Evolutionary conservation across 2,113 vertebrate species (phyloP).

Genomic region (Sylvia atricapilla): DNA sequence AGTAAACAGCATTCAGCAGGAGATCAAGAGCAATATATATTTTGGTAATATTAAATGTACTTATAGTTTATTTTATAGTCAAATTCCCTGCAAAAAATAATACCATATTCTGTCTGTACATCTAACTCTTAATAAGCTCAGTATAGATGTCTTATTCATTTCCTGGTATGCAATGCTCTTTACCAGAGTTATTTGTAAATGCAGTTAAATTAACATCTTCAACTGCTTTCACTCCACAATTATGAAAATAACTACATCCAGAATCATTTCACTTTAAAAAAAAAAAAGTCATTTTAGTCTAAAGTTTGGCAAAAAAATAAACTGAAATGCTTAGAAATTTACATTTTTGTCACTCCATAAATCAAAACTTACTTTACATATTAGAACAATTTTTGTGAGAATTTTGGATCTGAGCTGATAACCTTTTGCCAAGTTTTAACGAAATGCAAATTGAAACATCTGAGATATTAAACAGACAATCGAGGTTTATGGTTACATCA

Average conservation of each 20-base stretch:
- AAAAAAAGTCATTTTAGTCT: constrained; percentile 69
- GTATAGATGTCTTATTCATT: not conserved
- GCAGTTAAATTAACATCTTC: constrained; percentile 43
- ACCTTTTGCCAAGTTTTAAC: constrained; percentile 83
- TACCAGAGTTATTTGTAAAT: constrained; percentile 42
- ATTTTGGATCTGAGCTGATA: constrained; percentile 79
- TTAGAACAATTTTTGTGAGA: constrained; percentile 78
- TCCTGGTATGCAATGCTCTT: not conserved
- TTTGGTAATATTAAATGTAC: not conserved
- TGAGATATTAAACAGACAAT: constrained; percentile 80
- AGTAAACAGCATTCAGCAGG: not conserved
- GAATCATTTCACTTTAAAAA: constrained; percentile 50
- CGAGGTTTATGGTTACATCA: constrained; percentile 75
- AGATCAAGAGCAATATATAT: not conserved
- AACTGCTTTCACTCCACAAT: constrained; percentile 23
- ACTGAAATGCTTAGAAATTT: constrained; percentile 78
- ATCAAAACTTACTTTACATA: constrained; percentile 85
- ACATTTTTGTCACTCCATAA: constrained; percentile 87
- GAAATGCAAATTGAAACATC: constrained; percentile 84
- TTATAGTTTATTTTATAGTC: not conserved
- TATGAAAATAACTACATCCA: constrained; percentile 55
- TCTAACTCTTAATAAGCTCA: not conserved
- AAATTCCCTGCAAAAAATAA: not conserved
- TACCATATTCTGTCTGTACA: not conserved
- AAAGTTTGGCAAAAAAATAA: constrained; percentile 79